A percentile compares a stretch with the other conserved stretches of the same genome.
These are phyloP conservation scores for Sussaba pulchella DNA, from an alignment of 2,888 invertebrate genomes.

Conservation along the genomic window DNA sequence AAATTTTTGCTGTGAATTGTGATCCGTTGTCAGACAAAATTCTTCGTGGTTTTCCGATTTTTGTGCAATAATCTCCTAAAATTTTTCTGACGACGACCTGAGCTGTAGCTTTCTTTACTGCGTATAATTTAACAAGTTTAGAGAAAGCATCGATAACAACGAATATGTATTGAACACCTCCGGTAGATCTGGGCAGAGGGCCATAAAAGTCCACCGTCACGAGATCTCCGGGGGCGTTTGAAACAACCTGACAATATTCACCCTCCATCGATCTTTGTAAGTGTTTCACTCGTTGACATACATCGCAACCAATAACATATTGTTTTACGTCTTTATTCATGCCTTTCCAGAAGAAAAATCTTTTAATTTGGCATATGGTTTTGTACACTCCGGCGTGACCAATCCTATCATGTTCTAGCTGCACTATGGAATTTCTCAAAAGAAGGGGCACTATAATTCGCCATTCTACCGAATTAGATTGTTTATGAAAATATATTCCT, in stretches of 20 bases:
- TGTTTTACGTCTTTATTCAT: background rate
- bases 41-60: background rate
- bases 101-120: background rate
- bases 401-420: background rate
- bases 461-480: background rate
- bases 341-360: background rate
- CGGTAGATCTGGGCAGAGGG: background rate
- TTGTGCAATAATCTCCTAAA: background rate
- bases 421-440: background rate
- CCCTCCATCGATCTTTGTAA: background rate
- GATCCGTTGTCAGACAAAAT: background rate
- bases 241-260: background rate
- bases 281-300: background rate
- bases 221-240: background rate
- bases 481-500: background rate
- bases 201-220: conserved; percentile 1
- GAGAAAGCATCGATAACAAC: background rate
- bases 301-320: background rate
- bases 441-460: background rate
- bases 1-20: background rate
- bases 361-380: background rate
- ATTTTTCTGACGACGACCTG: background rate
- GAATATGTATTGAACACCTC: conserved; percentile 1
- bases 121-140: background rate
- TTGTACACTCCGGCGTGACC: background rate